A percentile compares a stretch with the other conserved stretches of the same genome.
Evolutionary conservation across 2,797 vertebrate species (phyloP).

Genomic region (Benthosema pterotum): DNA sequence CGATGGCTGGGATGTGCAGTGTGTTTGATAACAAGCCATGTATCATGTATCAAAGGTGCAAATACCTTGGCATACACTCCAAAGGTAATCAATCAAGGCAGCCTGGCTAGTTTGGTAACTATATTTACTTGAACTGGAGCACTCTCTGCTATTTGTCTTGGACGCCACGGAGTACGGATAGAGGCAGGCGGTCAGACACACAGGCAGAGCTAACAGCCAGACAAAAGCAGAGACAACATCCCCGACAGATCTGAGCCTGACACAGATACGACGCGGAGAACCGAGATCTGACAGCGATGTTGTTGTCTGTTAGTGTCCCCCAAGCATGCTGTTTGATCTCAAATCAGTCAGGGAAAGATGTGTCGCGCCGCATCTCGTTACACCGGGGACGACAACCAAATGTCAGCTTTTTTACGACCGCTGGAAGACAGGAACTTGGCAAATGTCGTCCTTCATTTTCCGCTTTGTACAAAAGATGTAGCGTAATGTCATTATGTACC

Average conservation of each 20-base stretch:
- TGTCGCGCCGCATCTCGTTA: conserved; percentile 54
- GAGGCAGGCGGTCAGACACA: conserved; percentile 2
- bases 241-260: conserved; percentile 27
- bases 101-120: no score
- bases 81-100: no score
- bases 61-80: no score
- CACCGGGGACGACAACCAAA: conserved; percentile 33
- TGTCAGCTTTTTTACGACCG: conserved; percentile 32
- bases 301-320: conserved; percentile 56
- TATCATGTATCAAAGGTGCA: no score
- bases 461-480: no score
- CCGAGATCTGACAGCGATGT: conserved; percentile 41
- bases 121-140: no score
- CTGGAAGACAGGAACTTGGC: conserved; percentile 27
- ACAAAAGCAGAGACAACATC: conserved; percentile 32
- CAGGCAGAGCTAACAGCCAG: conserved; percentile 1
- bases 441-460: no score
- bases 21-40: no score
- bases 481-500: no score
- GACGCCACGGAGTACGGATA: no score
- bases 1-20: no score
- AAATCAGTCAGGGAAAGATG: conserved; percentile 56
- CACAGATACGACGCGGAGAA: conserved; percentile 35
- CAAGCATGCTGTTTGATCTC: conserved; percentile 54
- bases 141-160: no score